These are phyloP conservation scores for Oreochromis grahami DNA, from an alignment of 2,797 vertebrate genomes.

Conservation along the genomic window DNA sequence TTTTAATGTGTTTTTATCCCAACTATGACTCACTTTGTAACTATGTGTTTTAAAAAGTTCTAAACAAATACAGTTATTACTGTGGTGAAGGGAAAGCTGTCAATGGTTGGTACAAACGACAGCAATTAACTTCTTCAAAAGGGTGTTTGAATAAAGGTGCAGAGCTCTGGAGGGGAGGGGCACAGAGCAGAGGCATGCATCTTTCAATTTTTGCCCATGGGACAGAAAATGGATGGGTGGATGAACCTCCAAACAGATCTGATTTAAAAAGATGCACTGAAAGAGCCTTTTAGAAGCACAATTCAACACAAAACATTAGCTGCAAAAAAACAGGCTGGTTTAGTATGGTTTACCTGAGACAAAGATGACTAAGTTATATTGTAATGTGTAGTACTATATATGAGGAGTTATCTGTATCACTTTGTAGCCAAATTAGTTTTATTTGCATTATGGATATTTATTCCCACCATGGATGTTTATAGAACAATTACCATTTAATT, in stretches of 20 bases:
- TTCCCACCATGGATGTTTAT: neutral
- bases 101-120: neutral
- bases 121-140: neutral
- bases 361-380: neutral
- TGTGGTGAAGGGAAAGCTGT: neutral
- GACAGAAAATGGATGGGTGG: neutral
- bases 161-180: neutral
- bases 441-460: rapidly evolving
- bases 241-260: neutral
- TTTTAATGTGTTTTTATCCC: neutral
- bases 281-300: neutral
- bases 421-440: neutral
- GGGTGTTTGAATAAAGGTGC: neutral
- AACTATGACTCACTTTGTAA: neutral
- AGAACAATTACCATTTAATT: neutral
- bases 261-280: neutral
- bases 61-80: neutral
- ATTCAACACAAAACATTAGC: neutral
- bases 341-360: neutral
- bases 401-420: neutral
- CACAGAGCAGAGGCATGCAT: neutral
- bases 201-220: neutral
- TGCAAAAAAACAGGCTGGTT: neutral
- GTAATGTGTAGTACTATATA: neutral
- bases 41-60: neutral